phyloP scores from a whole-genome alignment of 2,113 vertebrate genomes.

The Zosterops hypoxanthus region DNA sequence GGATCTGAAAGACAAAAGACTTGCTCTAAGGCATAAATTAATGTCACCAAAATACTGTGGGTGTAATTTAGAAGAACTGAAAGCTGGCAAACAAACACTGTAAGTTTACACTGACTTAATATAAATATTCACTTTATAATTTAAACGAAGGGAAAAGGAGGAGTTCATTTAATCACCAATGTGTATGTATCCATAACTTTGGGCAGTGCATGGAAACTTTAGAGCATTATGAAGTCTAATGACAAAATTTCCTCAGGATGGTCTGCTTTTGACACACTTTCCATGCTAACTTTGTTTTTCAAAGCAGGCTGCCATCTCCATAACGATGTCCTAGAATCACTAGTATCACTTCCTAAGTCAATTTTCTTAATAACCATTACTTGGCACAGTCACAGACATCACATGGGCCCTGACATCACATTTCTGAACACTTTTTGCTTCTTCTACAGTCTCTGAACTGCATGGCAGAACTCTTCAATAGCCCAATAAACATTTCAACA shows the following conservation, averaged over 20 bases:
- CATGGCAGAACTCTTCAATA: not conserved
- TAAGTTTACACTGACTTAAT: not conserved
- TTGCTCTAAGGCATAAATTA: not conserved
- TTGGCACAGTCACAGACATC: not conserved
- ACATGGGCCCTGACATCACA: not conserved
- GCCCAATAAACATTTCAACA: constrained; percentile 17
- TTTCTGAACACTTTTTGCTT: not conserved
- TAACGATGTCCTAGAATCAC: constrained; percentile 16
- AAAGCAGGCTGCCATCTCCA: constrained; percentile 42
- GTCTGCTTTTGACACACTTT: not conserved
- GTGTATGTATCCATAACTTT: not conserved
- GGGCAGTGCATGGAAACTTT: constrained; percentile 38
- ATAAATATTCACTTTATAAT: not conserved
- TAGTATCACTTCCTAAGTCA: not conserved
- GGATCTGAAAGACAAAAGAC: not conserved
- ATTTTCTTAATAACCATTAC: not conserved
- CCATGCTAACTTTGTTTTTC: constrained; percentile 24
- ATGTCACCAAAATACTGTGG: not conserved
- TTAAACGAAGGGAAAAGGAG: not conserved
- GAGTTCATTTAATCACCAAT: not conserved
- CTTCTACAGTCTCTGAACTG: not conserved
- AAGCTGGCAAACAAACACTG: not conserved
- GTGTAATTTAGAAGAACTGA: not conserved
- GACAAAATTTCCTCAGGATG: constrained; percentile 35
- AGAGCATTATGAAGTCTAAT: not conserved